phyloP scores from a whole-genome alignment of 1,140 invertebrate species.

The Nilaparvata lugens region DNA sequence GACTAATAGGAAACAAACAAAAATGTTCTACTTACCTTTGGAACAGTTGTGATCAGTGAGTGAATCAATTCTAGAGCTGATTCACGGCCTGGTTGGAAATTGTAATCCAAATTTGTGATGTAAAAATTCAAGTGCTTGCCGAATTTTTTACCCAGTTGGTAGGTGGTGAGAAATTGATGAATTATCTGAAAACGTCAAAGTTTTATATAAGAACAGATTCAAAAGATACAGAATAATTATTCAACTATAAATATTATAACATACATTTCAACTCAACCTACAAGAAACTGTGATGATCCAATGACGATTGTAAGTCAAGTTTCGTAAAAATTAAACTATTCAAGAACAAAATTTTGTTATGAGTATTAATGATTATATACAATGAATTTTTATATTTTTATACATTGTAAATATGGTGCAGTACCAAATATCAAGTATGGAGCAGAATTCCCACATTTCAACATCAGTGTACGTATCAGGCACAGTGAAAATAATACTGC shows the following conservation, averaged over 20 bases:
- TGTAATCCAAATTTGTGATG: conserved; percentile 68
- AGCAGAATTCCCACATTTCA: too few species aligned
- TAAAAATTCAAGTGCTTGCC: conserved; percentile 69
- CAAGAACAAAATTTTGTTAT: too few species aligned
- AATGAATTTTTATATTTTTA: too few species aligned
- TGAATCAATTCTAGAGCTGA: conserved; percentile 79
- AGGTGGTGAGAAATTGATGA: conserved; percentile 72
- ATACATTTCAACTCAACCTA: too few species aligned
- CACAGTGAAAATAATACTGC: too few species aligned
- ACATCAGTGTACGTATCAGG: too few species aligned
- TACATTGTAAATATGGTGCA: too few species aligned
- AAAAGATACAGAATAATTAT: background rate
- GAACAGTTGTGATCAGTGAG: conserved; percentile 64
- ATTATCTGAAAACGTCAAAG: conserved; percentile 44
- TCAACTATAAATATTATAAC: background rate
- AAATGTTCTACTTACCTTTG: conserved; percentile 42
- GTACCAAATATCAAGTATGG: too few species aligned
- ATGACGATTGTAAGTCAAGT: too few species aligned
- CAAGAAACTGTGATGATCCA: too few species aligned
- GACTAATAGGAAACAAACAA: conserved; percentile 6
- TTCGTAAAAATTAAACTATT: too few species aligned
- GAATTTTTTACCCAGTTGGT: conserved; percentile 62
- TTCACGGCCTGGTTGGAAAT: conserved; percentile 64
- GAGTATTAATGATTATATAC: too few species aligned
- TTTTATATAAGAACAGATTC: conserved; percentile 1